phyloP scores from a whole-genome alignment of 1,140 invertebrate species.

The Drosophila watanabei region DNA sequence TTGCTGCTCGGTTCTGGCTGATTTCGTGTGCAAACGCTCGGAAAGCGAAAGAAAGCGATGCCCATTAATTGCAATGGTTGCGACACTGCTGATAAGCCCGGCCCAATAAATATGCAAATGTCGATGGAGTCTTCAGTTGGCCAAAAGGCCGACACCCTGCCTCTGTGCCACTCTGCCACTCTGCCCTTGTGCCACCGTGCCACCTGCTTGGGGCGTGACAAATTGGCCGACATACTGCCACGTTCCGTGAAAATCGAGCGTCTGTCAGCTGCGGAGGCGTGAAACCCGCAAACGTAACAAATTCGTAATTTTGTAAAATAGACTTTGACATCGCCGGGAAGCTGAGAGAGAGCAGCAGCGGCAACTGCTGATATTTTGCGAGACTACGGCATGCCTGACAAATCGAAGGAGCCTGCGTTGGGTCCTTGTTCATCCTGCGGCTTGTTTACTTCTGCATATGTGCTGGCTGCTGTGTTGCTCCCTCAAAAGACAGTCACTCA shows the following conservation, averaged over 20 bases:
- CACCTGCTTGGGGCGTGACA: constrained; percentile 52
- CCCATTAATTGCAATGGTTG: constrained; percentile 71
- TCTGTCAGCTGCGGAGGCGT: constrained; percentile 72
- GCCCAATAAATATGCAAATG: constrained; percentile 64
- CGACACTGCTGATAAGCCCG: constrained; percentile 46
- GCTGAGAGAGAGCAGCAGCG: neutral
- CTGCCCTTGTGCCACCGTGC: no score
- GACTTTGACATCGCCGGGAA: constrained; percentile 58
- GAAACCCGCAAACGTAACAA: constrained; percentile 80
- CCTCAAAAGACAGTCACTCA: constrained; percentile 42
- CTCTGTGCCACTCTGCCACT: no score
- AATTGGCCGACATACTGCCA: constrained; percentile 58
- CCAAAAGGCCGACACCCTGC: constrained; percentile 1
- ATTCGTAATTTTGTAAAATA: constrained; percentile 81
- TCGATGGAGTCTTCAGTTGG: constrained; percentile 44
- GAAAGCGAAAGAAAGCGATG: constrained; percentile 72
- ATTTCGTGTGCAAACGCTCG: constrained; percentile 78
- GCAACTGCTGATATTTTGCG: constrained; percentile 67
- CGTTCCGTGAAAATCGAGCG: constrained; percentile 37
- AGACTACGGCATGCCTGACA: constrained; percentile 47
- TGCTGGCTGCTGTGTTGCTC: constrained; percentile 1
- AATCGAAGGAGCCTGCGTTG: constrained; percentile 26
- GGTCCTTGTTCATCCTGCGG: constrained; percentile 76
- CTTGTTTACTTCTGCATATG: constrained; percentile 78
- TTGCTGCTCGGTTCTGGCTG: constrained; percentile 71